These are phyloP conservation scores for Thaumatotibia leucotreta DNA, from an alignment of 1,140 invertebrate genomes.

Conservation along the genomic window DNA sequence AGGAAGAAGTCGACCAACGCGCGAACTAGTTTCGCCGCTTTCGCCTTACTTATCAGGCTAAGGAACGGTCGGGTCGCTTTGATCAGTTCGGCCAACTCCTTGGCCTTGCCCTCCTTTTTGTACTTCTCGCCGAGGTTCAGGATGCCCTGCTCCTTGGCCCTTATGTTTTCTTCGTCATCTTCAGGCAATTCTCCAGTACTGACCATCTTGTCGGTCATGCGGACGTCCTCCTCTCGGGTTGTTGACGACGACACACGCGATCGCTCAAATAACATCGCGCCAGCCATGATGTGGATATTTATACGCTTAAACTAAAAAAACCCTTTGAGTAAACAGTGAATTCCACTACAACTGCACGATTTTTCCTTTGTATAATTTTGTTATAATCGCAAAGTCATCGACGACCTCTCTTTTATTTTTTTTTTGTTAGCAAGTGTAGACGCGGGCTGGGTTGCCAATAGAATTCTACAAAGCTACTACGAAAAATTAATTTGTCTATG, in stretches of 20 bases:
- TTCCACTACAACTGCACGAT: conserved; percentile 58
- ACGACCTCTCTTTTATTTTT: conserved; percentile 46
- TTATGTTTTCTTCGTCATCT: conserved; percentile 91
- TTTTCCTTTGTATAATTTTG: conserved; percentile 72
- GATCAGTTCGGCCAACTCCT: conserved; percentile 95
- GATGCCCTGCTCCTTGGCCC: conserved; percentile 93
- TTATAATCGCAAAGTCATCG: conserved; percentile 74
- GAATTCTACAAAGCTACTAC: conserved; percentile 22
- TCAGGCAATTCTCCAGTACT: conserved; percentile 82
- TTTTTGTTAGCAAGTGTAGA: conserved; percentile 70
- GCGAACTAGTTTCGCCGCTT: conserved; percentile 98
- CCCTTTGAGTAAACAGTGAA: conserved; percentile 50
- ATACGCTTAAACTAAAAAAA: conserved; percentile 60
- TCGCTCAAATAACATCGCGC: conserved; percentile 90
- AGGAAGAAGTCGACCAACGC: conserved; percentile 98
- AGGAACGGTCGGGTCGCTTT: conserved; percentile 96
- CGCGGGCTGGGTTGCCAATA: conserved; percentile 58
- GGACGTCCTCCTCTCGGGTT: conserved; percentile 84
- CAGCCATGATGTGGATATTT: conserved; percentile 83
- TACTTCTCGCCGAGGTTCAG: conserved; percentile 92
- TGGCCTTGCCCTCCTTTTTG: conserved; percentile 94
- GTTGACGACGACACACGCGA: conserved; percentile 83
- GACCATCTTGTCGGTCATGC: conserved; percentile 84
- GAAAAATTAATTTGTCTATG: conserved; percentile 1
- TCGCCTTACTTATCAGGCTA: conserved; percentile 96